Percentiles rank a stretch among this genome's conserved stretches.
These are phyloP conservation scores for Drepana arcuata DNA, from an alignment of 1,140 invertebrate species.

Conservation along the genomic window DNA sequence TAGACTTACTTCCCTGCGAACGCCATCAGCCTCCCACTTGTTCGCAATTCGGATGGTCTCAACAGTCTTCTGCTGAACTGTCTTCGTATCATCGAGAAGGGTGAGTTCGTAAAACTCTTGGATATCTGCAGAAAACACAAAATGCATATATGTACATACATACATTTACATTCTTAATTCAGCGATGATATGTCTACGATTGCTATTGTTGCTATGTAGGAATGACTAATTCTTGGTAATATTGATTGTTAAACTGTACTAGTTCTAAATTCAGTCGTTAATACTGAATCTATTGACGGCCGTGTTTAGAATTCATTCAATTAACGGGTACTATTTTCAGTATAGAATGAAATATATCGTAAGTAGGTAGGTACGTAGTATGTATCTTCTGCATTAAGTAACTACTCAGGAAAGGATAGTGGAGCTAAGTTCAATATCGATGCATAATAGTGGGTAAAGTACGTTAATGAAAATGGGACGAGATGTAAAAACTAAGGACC, in stretches of 20 bases:
- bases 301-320: neutral
- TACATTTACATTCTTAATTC: neutral
- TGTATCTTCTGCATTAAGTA: too few species aligned
- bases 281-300: neutral
- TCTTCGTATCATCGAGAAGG: conserved; percentile 94
- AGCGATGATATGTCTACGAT: neutral
- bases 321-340: too few species aligned
- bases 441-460: neutral
- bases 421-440: too few species aligned
- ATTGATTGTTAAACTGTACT: neutral
- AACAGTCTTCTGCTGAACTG: conserved; percentile 94
- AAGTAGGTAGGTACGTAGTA: too few species aligned
- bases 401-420: too few species aligned
- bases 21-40: conserved; percentile 86
- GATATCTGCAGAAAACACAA: conserved; percentile 93
- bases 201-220: neutral
- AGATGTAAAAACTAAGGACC: neutral
- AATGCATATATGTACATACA: neutral
- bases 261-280: neutral
- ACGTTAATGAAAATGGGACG: too few species aligned
- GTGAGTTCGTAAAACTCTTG: conserved; percentile 99
- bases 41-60: conserved; percentile 96
- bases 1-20: conserved; percentile 43
- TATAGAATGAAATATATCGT: too few species aligned
- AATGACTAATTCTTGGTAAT: neutral